These are phyloP conservation scores for Rhinolophus ferrumequinum DNA, from an alignment of 2,113 vertebrate genomes.

Conservation along the genomic window DNA sequence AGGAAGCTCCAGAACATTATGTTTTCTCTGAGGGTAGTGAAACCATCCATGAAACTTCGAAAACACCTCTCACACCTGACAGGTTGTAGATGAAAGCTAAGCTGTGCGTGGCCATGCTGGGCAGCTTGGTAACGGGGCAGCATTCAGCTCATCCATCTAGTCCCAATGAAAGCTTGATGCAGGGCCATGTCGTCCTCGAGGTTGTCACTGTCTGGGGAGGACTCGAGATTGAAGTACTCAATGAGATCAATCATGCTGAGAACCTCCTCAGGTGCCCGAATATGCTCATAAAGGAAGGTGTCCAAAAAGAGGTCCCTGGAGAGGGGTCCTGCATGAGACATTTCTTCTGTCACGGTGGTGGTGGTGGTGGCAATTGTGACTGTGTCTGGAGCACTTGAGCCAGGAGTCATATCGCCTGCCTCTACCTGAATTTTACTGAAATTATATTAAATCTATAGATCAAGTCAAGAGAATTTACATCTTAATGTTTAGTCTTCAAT, in stretches of 20 bases:
- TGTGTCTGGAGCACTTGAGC: not conserved
- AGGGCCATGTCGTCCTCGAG: constrained; percentile 78
- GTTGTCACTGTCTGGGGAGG: constrained; percentile 73
- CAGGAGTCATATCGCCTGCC: not conserved
- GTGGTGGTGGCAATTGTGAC: not conserved
- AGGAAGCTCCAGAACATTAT: not conserved
- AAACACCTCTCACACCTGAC: not conserved
- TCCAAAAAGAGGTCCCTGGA: constrained; percentile 57
- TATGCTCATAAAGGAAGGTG: constrained; percentile 43
- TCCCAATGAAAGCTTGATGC: constrained; percentile 90
- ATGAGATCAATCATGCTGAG: constrained; percentile 68
- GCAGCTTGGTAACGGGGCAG: not conserved
- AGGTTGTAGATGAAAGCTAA: constrained; percentile 2
- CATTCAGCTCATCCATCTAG: constrained; percentile 61
- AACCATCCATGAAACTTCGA: not conserved
- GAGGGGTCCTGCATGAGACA: constrained; percentile 74
- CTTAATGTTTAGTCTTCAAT: not conserved
- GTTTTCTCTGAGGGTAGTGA: not conserved
- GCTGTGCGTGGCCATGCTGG: not conserved
- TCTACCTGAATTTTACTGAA: not conserved
- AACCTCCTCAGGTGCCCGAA: not conserved
- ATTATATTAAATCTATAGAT: not conserved
- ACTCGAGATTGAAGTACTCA: not conserved
- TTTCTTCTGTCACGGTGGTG: constrained; percentile 63
- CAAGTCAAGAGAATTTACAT: not conserved